These are phyloP conservation scores for Chamaedrilus cognettii DNA, from an alignment of 2,888 invertebrate species.

Conservation along the genomic window DNA sequence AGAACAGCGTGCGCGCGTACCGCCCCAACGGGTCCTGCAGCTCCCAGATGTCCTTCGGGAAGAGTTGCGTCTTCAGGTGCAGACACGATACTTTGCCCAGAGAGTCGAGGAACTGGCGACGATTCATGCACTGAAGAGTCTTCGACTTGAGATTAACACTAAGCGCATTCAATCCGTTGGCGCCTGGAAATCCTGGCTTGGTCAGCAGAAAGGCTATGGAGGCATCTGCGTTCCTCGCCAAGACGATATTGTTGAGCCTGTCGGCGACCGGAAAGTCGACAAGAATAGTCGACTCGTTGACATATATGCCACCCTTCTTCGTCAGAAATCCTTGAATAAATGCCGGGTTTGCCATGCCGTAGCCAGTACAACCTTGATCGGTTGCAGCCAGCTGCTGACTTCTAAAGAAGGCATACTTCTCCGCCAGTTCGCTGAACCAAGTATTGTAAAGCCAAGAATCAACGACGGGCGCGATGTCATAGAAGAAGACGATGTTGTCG, in stretches of 20 bases:
- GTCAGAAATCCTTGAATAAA: slow-evolving; percentile 38
- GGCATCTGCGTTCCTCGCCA: slow-evolving; percentile 21
- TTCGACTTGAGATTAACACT: not conserved
- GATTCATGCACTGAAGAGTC: slow-evolving; percentile 7
- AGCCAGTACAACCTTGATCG: slow-evolving; percentile 25
- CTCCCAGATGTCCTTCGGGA: slow-evolving; percentile 45
- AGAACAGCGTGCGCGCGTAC: slow-evolving; percentile 40
- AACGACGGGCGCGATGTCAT: slow-evolving; percentile 38
- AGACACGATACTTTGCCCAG: slow-evolving; percentile 24
- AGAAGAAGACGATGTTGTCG: slow-evolving; percentile 49
- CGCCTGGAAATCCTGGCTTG: slow-evolving; percentile 18
- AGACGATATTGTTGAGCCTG: slow-evolving; percentile 23
- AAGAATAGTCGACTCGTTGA: slow-evolving; percentile 41
- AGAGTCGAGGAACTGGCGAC: slow-evolving; percentile 4
- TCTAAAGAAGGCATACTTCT: slow-evolving; percentile 33
- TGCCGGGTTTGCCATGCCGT: slow-evolving; percentile 17
- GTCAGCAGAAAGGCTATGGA: slow-evolving; percentile 30
- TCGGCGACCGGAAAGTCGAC: slow-evolving; percentile 23
- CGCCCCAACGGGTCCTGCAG: slow-evolving; percentile 38
- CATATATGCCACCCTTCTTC: slow-evolving; percentile 45
- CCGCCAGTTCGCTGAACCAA: slow-evolving; percentile 36
- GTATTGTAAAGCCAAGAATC: slow-evolving; percentile 43
- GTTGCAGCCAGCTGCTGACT: slow-evolving; percentile 7
- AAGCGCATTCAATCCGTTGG: not conserved
- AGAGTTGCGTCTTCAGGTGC: slow-evolving; percentile 20